Evolutionary conservation across 30 jellyfish, hydroid and myxozoan species (phyloP), one percentile per base, ranked within the genome.

Genomic region (Aurelia coerulea): DNA sequence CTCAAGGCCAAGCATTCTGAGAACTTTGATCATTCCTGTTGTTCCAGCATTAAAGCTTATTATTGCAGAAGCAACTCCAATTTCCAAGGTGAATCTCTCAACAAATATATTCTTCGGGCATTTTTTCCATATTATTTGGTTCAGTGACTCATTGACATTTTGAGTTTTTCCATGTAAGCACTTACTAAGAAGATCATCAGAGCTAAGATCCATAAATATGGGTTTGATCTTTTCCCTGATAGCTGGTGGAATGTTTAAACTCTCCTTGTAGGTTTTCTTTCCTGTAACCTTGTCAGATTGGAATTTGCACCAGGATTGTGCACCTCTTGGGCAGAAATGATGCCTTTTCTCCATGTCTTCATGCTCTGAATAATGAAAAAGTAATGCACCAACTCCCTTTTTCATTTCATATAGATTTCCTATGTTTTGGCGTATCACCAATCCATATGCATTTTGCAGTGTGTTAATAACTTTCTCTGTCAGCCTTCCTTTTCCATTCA

Each of bases 401-500:
- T 64, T 35, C 15, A 41, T 18, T 17, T 1, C 15, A 10, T 64
- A 18, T 7, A 11, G 10, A 59, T 15, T 64, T 3, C 74, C 74
- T 5, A 18, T 2, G 10, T 59, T 64, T 64, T 37, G 49, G 0
- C 49, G 49, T 2, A 37, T 37, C 5, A 39, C 74, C 32, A 18
- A 5, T 39, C 74, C 35, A 9, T 5, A 5, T 2, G 32, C 13
- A 41, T 64, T 64, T 64, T 18, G 74, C 37, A 14, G 35, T 5
- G 68, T 15, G 68, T 59, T 15, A 4, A 19, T 19, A 59, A 59
- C 68, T 15, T 59, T 59, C 32, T 64, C 74, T 35, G 74, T 64
- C 74, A 64, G 17, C 17, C 74, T 64, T 39, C 74, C 74, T 15
- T 39, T 35, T 41, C 74, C 74, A 64, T 39, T 39, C 32, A 64